Evolutionary conservation across 2,888 invertebrate species (phyloP).

Genomic region (Neoaliturus tenellus): DNA sequence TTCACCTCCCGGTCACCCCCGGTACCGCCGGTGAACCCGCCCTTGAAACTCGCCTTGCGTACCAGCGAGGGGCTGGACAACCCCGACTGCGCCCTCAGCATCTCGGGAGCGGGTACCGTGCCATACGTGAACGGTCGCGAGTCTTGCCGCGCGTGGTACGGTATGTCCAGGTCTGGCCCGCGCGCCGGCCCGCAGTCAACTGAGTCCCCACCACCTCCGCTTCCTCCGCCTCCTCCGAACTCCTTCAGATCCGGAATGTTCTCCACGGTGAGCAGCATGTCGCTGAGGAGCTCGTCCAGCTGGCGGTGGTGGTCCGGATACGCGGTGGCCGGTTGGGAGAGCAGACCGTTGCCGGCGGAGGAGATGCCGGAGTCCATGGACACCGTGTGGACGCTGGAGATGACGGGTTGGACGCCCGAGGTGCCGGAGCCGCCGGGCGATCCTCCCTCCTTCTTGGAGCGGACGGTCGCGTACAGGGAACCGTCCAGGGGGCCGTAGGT

Average conservation of each 20-base stretch:
- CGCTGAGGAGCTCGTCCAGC: constrained; percentile 89
- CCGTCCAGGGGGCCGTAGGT: constrained; percentile 93
- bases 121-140: constrained; percentile 94
- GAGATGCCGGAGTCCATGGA: constrained; percentile 96
- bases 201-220: constrained; percentile 32
- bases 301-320: constrained; percentile 79
- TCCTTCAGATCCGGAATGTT: constrained; percentile 78
- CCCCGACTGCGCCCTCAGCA: constrained; percentile 79
- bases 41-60: constrained; percentile 78
- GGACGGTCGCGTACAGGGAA: constrained; percentile 86
- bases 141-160: constrained; percentile 94
- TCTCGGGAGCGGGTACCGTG: constrained; percentile 78
- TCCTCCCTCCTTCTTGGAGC: constrained; percentile 69
- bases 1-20: constrained; percentile 13
- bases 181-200: constrained; percentile 52
- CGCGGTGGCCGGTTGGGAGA: constrained; percentile 73
- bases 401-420: constrained; percentile 72
- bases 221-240: constrained; percentile 11
- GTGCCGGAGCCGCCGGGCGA: constrained; percentile 56
- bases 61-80: constrained; percentile 90
- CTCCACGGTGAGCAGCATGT: constrained; percentile 92
- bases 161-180: constrained; percentile 74
- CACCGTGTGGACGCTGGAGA: constrained; percentile 85
- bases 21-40: constrained; percentile 5
- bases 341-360: constrained; percentile 79